These are phyloP conservation scores for Molossus molossus DNA, from an alignment of 2,797 vertebrate genomes.

Conservation along the genomic window DNA sequence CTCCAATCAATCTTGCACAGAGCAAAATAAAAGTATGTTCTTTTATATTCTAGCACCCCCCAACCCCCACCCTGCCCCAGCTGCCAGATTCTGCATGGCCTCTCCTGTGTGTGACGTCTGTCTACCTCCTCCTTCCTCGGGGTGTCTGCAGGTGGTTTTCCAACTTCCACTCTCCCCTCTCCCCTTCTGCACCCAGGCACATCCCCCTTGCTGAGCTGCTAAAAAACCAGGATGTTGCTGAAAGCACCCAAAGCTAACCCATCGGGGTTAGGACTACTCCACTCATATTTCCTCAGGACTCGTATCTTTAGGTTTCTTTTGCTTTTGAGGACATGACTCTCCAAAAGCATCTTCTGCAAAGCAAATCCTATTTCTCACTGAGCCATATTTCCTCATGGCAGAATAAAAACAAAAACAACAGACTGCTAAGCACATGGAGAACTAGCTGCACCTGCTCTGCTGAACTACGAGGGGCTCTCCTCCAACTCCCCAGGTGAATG, in stretches of 20 bases:
- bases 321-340: background rate
- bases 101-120: background rate
- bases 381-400: background rate
- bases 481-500: background rate
- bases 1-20: rapidly evolving
- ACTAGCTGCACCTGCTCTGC: background rate
- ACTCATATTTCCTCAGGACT: background rate
- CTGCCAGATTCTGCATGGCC: background rate
- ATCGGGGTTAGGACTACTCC: background rate
- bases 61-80: too few relatives aligned
- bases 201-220: background rate
- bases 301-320: background rate
- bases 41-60: background rate
- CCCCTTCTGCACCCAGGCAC: background rate
- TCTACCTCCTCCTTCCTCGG: background rate
- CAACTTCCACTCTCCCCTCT: background rate
- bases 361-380: constrained; percentile 6
- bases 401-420: background rate
- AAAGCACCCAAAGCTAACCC: background rate
- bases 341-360: background rate
- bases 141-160: background rate
- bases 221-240: background rate
- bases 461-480: background rate
- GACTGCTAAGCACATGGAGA: rapidly evolving
- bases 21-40: background rate